These are phyloP conservation scores for Oryctolagus cuniculus DNA, from an alignment of 2,113 vertebrate species.

Conservation along the genomic window mOryCun1.1 NC_091439.1:101615001-101615500, in stretches of 20 bases:
- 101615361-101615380: slow-evolving; percentile 54
- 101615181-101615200: background rate
- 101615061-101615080: background rate
- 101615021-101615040: background rate
- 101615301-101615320: slow-evolving; percentile 75
- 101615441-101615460: slow-evolving; percentile 72
- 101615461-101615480: slow-evolving; percentile 77
- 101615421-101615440: slow-evolving; percentile 57
- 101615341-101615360: slow-evolving; percentile 76
- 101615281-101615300: slow-evolving; percentile 74
- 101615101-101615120: background rate
- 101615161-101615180: background rate
- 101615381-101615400: slow-evolving; percentile 63
- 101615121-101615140: slow-evolving; percentile 13
- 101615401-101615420: slow-evolving; percentile 67
- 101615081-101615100: background rate
- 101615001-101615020: background rate
- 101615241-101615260: slow-evolving; percentile 65
- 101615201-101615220: background rate
- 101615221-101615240: background rate
- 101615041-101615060: background rate
- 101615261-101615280: slow-evolving; percentile 79
- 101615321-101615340: slow-evolving; percentile 76
- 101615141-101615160: background rate
- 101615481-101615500: slow-evolving; percentile 78